These are phyloP conservation scores for Drosophila ercepeae DNA, from an alignment of 1,140 invertebrate genomes.

Conservation along the genomic window DNA sequence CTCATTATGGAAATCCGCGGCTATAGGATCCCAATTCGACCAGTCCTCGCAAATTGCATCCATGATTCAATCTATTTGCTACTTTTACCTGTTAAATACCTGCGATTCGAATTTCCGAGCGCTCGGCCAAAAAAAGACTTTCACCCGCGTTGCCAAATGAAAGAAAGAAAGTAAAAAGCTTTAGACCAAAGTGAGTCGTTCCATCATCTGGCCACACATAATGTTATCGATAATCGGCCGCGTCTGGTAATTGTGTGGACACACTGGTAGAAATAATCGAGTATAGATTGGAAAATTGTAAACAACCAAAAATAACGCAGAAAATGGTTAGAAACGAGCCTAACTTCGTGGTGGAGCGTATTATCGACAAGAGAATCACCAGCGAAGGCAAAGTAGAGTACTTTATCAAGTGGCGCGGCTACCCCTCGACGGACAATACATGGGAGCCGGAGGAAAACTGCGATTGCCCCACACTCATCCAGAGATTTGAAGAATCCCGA, in stretches of 20 bases:
- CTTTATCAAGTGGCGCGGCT: constrained; percentile 83
- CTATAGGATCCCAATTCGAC: constrained; percentile 52
- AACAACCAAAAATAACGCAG: constrained; percentile 3
- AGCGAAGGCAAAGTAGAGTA: constrained; percentile 83
- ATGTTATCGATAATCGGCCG: neutral
- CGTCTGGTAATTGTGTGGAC: constrained; percentile 6
- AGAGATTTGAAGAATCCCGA: constrained; percentile 92
- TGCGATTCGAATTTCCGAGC: constrained; percentile 14
- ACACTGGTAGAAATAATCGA: neutral
- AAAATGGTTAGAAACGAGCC: constrained; percentile 71
- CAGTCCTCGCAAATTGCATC: neutral
- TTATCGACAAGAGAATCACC: constrained; percentile 83
- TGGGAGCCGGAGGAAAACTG: constrained; percentile 96
- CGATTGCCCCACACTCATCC: constrained; percentile 96
- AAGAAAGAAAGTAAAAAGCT: neutral
- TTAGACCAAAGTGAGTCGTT: neutral
- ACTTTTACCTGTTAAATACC: neutral
- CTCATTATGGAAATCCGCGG: constrained; percentile 31
- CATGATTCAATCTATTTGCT: neutral
- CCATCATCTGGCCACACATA: constrained; percentile 8
- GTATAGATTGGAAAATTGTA: constrained; percentile 9
- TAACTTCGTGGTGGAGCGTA: constrained; percentile 83
- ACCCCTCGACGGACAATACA: constrained; percentile 88
- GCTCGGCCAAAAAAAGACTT: neutral
- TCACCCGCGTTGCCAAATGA: neutral